These are phyloP conservation scores for Brassicogethes aeneus DNA, from an alignment of 2,888 invertebrate species.

Conservation along the genomic window DNA sequence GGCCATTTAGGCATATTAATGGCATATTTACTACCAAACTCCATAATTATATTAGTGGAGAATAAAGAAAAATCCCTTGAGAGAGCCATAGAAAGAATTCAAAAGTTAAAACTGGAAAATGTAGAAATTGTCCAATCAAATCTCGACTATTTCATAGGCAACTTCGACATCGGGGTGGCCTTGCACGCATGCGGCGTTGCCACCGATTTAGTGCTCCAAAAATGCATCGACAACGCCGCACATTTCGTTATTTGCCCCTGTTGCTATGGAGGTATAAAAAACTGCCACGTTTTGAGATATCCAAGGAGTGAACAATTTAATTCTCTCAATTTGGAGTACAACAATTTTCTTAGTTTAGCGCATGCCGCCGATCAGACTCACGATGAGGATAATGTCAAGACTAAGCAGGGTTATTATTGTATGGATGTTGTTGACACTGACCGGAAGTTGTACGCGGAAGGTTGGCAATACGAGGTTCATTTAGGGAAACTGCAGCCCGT, in stretches of 20 bases:
- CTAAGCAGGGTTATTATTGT: constrained; percentile 69
- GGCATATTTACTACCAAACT: constrained; percentile 69
- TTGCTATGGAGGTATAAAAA: constrained; percentile 83
- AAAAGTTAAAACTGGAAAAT: constrained; percentile 59
- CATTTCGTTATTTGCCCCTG: constrained; percentile 88
- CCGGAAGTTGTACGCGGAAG: constrained; percentile 64
- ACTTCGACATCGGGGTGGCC: constrained; percentile 78
- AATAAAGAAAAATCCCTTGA: constrained; percentile 82
- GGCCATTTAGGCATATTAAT: constrained; percentile 86
- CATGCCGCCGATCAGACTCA: constrained; percentile 93
- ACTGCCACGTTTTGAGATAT: constrained; percentile 71
- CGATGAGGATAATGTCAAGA: constrained; percentile 57
- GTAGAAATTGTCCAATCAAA: constrained; percentile 80
- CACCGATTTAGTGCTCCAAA: constrained; percentile 82
- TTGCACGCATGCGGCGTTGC: constrained; percentile 93
- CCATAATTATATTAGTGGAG: constrained; percentile 74
- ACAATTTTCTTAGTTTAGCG: constrained; percentile 69
- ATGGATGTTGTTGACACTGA: constrained; percentile 89
- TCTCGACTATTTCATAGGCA: constrained; percentile 75
- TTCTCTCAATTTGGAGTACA: constrained; percentile 17
- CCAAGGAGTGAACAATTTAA: constrained; percentile 59
- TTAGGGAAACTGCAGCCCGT: constrained; percentile 70
- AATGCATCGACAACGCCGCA: constrained; percentile 67
- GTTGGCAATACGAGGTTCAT: constrained; percentile 65
- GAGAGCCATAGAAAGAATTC: constrained; percentile 63